Evolutionary conservation across 2,888 invertebrate species (phyloP).

Genomic region (Callyntrura sp.): DNA sequence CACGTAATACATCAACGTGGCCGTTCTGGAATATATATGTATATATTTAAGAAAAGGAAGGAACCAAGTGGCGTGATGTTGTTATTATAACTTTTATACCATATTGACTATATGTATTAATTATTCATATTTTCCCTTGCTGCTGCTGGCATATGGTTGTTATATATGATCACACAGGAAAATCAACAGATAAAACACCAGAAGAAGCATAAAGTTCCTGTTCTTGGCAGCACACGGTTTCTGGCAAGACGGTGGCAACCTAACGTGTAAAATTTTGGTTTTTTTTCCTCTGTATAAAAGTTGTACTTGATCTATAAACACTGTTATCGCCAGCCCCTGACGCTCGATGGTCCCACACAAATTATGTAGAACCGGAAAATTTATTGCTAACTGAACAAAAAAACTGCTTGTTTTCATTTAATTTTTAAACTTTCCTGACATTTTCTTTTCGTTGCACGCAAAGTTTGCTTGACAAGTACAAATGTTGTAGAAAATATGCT

Average conservation of each 20-base stretch:
- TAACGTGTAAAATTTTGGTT: neutral
- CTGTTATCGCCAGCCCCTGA: no score
- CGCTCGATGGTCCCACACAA: neutral
- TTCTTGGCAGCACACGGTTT: conserved; percentile 24
- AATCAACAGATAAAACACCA: conserved; percentile 37
- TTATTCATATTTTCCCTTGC: conserved; percentile 63
- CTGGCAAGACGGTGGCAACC: neutral
- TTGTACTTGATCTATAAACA: neutral
- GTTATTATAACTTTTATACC: no score
- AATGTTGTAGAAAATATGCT: neutral
- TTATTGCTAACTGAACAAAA: neutral
- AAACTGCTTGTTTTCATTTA: neutral
- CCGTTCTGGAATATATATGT: no score
- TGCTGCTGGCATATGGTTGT: conserved; percentile 55
- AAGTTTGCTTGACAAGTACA: neutral
- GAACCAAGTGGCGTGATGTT: no score
- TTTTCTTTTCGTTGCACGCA: neutral
- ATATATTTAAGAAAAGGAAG: no score
- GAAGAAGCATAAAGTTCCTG: conserved; percentile 49
- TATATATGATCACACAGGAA: conserved; percentile 31
- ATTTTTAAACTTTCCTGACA: neutral
- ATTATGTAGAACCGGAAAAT: neutral
- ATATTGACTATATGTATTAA: conserved; percentile 6
- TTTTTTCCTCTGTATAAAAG: neutral
- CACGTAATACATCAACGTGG: no score